Base-by-base conservation (phyloP, 1,140 invertebrate species). In the Colletes gigas region DNA sequence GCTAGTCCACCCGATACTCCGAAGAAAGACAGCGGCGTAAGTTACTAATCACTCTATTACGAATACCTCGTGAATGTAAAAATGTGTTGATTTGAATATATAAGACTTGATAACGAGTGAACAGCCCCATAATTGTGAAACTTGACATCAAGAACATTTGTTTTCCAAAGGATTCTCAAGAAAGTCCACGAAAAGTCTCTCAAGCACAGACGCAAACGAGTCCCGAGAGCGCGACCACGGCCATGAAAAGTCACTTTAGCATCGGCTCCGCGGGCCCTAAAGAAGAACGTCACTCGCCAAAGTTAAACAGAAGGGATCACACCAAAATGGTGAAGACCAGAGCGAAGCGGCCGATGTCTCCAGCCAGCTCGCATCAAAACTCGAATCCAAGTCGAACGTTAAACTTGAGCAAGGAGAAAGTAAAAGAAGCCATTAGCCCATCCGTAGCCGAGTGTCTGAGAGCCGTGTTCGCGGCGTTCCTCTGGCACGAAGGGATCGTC, bases 401-500 rank as follows among this genome's bases (percentile, higher is more conserved):
- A 47, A 92, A 91, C 83, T 69, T 93, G 39, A 90, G 83, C 79
- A 93, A 91, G 78, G 91, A 93, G 41, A 93, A 93, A 69, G 94
- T 96, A 0, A 98, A 98, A 90, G 95, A 97, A 86, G 98, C 98
- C 0, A 95, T 99, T 89, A 97, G 98, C 83, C 98, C 98, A 0
- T 98, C 98, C 0, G 96, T 98, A 19, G 98, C 98, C 0, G 98
- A 99, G 92, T 97, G 97, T 88, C 93, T 99, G 6, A 94, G 99
- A 8, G 97, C 98, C 0, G 97, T 99, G 0, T 99, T 99, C 93
- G 98, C 98, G 0, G 98, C 98, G 0, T 97, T 99, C 88, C 92
- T 99, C 2, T 99, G 98, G 98, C 98, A 99, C 92, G 98, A 99
- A 94, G 98, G 98, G 2, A 97, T 99, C 60, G 98, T 99, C 0